phyloP scores from a whole-genome alignment of 2,113 vertebrate genomes.

The Oryzias curvinotus region DNA sequence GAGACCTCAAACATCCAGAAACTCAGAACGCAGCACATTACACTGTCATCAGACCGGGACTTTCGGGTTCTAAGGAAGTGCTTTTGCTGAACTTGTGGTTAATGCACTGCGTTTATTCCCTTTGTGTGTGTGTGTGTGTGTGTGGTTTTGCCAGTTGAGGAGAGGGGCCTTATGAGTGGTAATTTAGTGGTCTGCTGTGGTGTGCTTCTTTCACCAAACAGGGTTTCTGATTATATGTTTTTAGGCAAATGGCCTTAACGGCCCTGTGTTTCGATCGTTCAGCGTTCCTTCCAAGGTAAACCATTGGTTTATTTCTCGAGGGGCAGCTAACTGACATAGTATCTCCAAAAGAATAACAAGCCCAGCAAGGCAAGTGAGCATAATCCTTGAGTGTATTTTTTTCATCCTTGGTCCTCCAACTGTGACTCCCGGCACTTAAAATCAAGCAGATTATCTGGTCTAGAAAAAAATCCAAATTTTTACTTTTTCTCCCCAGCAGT shows the following conservation, averaged over 20 bases:
- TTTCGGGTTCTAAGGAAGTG: constrained; percentile 27
- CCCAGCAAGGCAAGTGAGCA: constrained; percentile 7
- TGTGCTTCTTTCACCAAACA: constrained; percentile 56
- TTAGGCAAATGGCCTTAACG: constrained; percentile 48
- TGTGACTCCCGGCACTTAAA: constrained; percentile 20
- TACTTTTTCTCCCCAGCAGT: constrained; percentile 32
- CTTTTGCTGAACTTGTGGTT: constrained; percentile 9
- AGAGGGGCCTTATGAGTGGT: constrained; percentile 41
- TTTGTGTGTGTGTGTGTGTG: constrained; percentile 6
- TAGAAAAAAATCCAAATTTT: constrained; percentile 39
- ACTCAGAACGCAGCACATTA: constrained; percentile 1
- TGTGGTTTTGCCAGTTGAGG: constrained; percentile 40
- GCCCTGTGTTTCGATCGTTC: constrained; percentile 42
- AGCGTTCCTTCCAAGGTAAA: constrained; percentile 63
- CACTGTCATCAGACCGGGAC: constrained; percentile 15
- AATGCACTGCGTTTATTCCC: constrained; percentile 7
- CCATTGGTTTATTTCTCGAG: constrained; percentile 34
- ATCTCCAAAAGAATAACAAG: neutral
- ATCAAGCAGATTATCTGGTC: constrained; percentile 52
- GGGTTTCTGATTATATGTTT: constrained; percentile 61
- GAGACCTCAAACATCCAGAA: constrained; percentile 1
- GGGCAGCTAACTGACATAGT: constrained; percentile 38
- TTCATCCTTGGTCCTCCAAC: no score
- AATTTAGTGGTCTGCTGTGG: constrained; percentile 55
- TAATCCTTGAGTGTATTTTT: no score